phyloP scores from a whole-genome alignment of 2,888 invertebrate species.

The Augiades crinisus region DNA sequence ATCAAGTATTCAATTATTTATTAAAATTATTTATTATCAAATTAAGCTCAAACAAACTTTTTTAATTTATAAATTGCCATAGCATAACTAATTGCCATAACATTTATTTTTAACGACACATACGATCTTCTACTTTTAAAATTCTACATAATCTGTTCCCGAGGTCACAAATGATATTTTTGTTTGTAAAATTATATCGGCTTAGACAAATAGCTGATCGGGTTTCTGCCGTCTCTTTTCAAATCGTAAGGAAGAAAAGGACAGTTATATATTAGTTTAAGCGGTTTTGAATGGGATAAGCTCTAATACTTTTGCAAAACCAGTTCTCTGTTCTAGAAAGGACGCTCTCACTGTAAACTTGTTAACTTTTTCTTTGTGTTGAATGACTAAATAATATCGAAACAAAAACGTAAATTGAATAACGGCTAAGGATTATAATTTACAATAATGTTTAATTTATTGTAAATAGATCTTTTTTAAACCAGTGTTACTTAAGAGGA shows the following conservation, averaged over 20 bases:
- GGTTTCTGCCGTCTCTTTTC: background rate
- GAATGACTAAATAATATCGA: background rate
- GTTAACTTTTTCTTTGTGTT: background rate
- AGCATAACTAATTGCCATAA: background rate
- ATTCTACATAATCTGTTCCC: slow-evolving; percentile 3
- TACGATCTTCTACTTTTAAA: background rate
- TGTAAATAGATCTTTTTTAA: no score
- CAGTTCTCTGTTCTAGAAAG: background rate
- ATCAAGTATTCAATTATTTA: no score
- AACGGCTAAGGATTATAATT: no score
- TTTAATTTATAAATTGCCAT: background rate
- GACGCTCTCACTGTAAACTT: background rate
- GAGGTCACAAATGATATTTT: background rate
- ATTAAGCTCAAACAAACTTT: no score
- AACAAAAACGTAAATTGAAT: no score
- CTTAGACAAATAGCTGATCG: background rate
- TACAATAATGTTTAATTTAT: no score
- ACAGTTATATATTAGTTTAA: background rate
- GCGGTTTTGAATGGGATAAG: background rate
- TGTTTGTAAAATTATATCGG: background rate
- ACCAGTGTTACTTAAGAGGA: no score
- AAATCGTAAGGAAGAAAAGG: background rate
- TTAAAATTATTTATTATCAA: no score
- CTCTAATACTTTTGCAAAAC: background rate
- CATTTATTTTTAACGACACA: background rate